phyloP scores from a whole-genome alignment of 2,888 invertebrate genomes.

The Drosophila nr. fundita region DNA sequence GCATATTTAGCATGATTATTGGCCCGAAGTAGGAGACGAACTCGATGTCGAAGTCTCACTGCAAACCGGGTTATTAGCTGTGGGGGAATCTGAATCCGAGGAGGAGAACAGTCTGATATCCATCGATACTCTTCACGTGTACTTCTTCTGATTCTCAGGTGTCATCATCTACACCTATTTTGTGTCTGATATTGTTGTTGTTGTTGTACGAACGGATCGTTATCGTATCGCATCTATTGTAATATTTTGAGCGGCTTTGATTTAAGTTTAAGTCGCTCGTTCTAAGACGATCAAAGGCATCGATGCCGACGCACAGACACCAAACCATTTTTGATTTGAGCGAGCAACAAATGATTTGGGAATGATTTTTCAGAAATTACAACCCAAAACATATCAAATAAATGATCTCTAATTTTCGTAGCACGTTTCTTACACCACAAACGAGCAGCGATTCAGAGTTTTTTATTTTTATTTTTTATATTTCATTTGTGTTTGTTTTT shows the following conservation, averaged over 20 bases:
- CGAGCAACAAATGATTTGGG: slow-evolving; percentile 83
- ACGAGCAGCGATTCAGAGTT: slow-evolving; percentile 2
- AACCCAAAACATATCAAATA: slow-evolving; percentile 72
- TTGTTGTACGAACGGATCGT: slow-evolving; percentile 68
- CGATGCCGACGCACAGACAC: slow-evolving; percentile 65
- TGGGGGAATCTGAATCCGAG: slow-evolving; percentile 5
- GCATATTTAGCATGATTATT: slow-evolving; percentile 82
- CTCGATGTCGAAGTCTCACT: slow-evolving; percentile 59
- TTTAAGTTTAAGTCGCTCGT: slow-evolving; percentile 78
- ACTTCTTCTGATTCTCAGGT: slow-evolving; percentile 78
- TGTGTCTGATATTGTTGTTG: slow-evolving; percentile 21
- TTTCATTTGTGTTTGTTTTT: too few species aligned
- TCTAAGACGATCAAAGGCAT: slow-evolving; percentile 80
- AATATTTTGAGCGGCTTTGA: slow-evolving; percentile 77
- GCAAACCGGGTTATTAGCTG: slow-evolving; percentile 70
- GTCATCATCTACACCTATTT: slow-evolving; percentile 83
- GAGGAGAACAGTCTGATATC: slow-evolving; percentile 26
- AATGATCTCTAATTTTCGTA: slow-evolving; percentile 81
- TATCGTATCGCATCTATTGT: slow-evolving; percentile 76
- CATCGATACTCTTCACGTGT: slow-evolving; percentile 20
- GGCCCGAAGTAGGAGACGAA: slow-evolving; percentile 47
- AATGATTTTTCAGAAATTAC: slow-evolving; percentile 82
- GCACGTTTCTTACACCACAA: slow-evolving; percentile 40
- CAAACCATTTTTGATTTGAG: slow-evolving; percentile 71
- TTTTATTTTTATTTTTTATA: not conserved